A percentile compares a stretch with the other conserved stretches of the same genome.
Conservation (phyloP, 1,140 invertebrate species). For the Lepidostoma basale region DNA sequence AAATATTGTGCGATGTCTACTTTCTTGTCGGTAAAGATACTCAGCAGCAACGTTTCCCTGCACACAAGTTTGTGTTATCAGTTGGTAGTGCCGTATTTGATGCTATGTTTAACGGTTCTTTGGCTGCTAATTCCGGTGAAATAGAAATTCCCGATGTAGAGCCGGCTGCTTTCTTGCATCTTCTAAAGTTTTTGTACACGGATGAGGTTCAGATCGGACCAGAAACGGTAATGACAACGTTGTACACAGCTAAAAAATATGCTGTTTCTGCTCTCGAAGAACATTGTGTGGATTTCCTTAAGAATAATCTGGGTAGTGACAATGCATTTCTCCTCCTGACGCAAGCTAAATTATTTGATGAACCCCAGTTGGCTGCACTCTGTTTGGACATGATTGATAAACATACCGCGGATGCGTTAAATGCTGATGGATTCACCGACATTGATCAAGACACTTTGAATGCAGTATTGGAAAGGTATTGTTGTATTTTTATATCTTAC, state of each 20-base stretch:
- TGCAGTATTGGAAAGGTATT: slow-evolving; percentile 72
- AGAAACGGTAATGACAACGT: slow-evolving; percentile 85
- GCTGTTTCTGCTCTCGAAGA: slow-evolving; percentile 82
- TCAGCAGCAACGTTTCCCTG: slow-evolving; percentile 77
- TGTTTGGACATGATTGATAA: slow-evolving; percentile 89
- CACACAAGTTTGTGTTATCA: slow-evolving; percentile 84
- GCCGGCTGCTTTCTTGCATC: slow-evolving; percentile 74
- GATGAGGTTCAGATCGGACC: slow-evolving; percentile 87
- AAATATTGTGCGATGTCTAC: slow-evolving; percentile 80
- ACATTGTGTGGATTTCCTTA: slow-evolving; percentile 85
- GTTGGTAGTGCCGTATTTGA: slow-evolving; percentile 86
- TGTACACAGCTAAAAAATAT: slow-evolving; percentile 90
- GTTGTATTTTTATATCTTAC: no score
- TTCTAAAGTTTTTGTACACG: slow-evolving; percentile 79
- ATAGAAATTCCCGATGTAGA: slow-evolving; percentile 86
- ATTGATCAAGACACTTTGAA: slow-evolving; percentile 85
- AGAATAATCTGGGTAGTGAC: slow-evolving; percentile 78
- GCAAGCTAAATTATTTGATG: slow-evolving; percentile 81
- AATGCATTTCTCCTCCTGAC: slow-evolving; percentile 88
- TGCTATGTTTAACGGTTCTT: slow-evolving; percentile 84
- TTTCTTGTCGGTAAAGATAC: slow-evolving; percentile 77
- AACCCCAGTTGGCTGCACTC: slow-evolving; percentile 74
- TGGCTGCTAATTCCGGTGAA: slow-evolving; percentile 71
- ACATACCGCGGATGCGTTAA: slow-evolving; percentile 80
- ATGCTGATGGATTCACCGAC: slow-evolving; percentile 86